phyloP scores from a whole-genome alignment of 2,113 vertebrate genomes.

The Phyllostomus discolor region DNA sequence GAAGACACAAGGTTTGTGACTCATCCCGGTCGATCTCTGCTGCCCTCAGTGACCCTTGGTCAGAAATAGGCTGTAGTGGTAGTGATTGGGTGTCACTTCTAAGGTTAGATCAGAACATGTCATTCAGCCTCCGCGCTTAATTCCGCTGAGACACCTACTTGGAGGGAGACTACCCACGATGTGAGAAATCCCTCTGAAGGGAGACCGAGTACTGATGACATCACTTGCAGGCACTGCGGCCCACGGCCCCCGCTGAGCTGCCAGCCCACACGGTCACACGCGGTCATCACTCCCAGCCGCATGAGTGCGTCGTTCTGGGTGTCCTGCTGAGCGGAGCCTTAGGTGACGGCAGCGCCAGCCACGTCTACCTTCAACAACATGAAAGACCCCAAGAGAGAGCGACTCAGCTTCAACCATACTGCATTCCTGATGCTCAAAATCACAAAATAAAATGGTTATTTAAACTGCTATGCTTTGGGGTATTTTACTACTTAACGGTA shows the following conservation, averaged over 20 bases:
- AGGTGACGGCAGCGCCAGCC: background rate
- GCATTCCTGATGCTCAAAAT: background rate
- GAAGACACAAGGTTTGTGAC: background rate
- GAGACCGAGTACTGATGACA: background rate
- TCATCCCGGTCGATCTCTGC: background rate
- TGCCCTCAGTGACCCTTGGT: background rate
- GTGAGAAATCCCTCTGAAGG: background rate
- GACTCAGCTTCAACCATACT: background rate
- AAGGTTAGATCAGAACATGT: background rate
- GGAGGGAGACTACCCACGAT: background rate
- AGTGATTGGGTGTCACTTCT: background rate
- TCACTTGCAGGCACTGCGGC: background rate
- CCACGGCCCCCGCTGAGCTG: background rate
- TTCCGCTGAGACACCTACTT: background rate
- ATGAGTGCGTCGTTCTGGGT: fast-evolving
- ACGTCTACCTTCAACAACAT: background rate
- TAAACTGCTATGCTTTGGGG: background rate
- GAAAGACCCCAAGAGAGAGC: background rate
- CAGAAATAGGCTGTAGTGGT: background rate
- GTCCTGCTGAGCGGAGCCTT: background rate
- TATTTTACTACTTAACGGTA: background rate
- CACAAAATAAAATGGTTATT: background rate
- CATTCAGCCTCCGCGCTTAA: background rate
- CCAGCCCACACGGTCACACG: background rate
- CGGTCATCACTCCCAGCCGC: background rate